Evolutionary conservation across 2,888 invertebrate species (phyloP).

Genomic region (Chesias legatella): DNA sequence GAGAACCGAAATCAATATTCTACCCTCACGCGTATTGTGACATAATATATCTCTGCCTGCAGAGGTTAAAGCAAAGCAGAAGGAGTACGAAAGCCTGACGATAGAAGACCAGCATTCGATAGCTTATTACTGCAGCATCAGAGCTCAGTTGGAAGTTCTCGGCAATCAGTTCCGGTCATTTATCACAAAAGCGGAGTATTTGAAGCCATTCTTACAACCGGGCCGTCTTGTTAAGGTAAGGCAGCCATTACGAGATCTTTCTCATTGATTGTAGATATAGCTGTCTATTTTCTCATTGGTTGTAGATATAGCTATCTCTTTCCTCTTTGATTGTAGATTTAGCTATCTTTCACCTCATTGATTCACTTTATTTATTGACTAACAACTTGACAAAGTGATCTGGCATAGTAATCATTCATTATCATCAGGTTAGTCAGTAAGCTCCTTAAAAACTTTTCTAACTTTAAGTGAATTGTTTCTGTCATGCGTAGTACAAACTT

Average conservation of each 20-base stretch:
- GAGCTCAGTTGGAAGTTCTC: conserved; percentile 88
- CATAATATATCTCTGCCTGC: conserved; percentile 30
- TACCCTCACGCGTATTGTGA: no score
- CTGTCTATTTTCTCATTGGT: no score
- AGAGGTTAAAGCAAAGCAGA: conserved; percentile 85
- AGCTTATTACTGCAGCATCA: conserved; percentile 90
- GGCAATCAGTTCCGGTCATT: conserved; percentile 87
- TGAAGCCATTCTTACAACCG: conserved; percentile 96
- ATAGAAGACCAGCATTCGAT: conserved; percentile 88
- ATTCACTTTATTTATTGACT: no score
- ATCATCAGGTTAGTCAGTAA: background rate
- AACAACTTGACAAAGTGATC: no score
- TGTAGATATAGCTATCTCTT: no score
- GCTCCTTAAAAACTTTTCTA: background rate
- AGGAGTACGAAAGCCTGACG: conserved; percentile 81
- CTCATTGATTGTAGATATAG: no score
- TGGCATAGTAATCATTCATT: no score
- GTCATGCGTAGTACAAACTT: no score
- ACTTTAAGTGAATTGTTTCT: no score
- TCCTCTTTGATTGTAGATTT: no score
- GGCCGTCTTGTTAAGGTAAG: conserved; percentile 94
- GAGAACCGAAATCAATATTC: no score
- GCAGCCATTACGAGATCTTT: background rate
- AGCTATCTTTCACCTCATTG: no score
- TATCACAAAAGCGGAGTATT: conserved; percentile 91